Base-by-base conservation (phyloP, 2,797 vertebrate genomes). In the Enteromius anoplus region DNA sequence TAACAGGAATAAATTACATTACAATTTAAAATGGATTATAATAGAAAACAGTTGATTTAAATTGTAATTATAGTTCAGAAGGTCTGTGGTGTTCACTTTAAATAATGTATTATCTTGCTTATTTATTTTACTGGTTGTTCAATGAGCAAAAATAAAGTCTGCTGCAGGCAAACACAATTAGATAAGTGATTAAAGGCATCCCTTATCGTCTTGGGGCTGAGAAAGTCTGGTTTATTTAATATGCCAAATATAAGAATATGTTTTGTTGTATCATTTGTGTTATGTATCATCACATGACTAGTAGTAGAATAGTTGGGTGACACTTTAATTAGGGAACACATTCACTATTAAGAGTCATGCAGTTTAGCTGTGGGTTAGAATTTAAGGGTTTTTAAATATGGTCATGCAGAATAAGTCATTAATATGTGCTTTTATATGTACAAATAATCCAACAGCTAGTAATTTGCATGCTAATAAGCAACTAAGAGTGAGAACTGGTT, bases 61-160 rank as follows among this genome's bases (percentile, higher is more conserved):
- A 60, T 26, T 60, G 23, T 14, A 60, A 26, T 60, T 14, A 60
- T 60, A 60, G 26, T 60, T 60, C 11, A 14, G 23, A 60, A 26
- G 58, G 11, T 62, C 60, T 62, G 26, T 15, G 15, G 12, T 29
- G 26, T 29, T 29, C 60, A 62, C 60, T 29, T 29, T 3, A 62
- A 64, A 17, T 17, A 64, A 26, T 29, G 69, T 29, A 29, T 49
- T 19, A 11, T 49, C 23, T 29, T 49, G 69, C 15, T 49, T 71
- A 71, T 49, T 71, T 70, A 70, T 70, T 68, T 49, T 47, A 26
- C 68, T 47, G 3, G n/a, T 47, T 71, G 23, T 70, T 26, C 42
- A 70, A 4, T 70, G 19, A 42, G 37, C 21, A 14, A 42, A 68
- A 42, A n/a, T n/a, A 23, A 69, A 15, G n/a, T 45, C n/a, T 26